Conservation (phyloP, 2,888 invertebrate genomes). For the Erebia ligea region DNA sequence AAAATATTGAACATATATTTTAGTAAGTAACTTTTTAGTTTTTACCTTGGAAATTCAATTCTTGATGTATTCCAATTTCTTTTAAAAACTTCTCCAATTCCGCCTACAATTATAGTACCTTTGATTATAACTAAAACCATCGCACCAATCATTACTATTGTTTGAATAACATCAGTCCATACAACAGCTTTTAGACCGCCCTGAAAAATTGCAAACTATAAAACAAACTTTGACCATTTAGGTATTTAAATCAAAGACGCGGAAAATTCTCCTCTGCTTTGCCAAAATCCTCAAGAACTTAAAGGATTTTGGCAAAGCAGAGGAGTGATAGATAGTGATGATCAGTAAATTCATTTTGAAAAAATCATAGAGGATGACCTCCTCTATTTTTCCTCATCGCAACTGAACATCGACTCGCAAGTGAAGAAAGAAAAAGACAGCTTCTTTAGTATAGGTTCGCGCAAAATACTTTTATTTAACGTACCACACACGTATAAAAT, state of each 20-base stretch:
- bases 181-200: slow-evolving; percentile 88
- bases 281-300: neutral
- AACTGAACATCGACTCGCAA: too few species aligned
- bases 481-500: slow-evolving; percentile 90
- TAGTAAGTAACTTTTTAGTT: neutral
- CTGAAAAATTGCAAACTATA: slow-evolving; percentile 55
- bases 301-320: neutral
- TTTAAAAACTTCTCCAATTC: slow-evolving; percentile 81
- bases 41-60: slow-evolving; percentile 78
- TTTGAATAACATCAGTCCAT: slow-evolving; percentile 89
- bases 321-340: neutral
- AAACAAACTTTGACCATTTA: neutral
- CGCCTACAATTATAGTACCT: slow-evolving; percentile 86
- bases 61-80: slow-evolving; percentile 84
- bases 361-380: neutral
- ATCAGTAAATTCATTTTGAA: neutral
- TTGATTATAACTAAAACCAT: slow-evolving; percentile 86
- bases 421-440: neutral
- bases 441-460: neutral
- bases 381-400: too few species aligned
- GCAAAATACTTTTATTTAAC: slow-evolving; percentile 47
- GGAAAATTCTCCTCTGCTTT: neutral
- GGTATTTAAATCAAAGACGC: neutral
- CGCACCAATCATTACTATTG: slow-evolving; percentile 86
- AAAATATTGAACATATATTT: slow-evolving; percentile 62